Percentiles rank a stretch among this genome's conserved stretches.
phyloP scores from a whole-genome alignment of 2,888 invertebrate species.

The Thelaira solivaga region DNA sequence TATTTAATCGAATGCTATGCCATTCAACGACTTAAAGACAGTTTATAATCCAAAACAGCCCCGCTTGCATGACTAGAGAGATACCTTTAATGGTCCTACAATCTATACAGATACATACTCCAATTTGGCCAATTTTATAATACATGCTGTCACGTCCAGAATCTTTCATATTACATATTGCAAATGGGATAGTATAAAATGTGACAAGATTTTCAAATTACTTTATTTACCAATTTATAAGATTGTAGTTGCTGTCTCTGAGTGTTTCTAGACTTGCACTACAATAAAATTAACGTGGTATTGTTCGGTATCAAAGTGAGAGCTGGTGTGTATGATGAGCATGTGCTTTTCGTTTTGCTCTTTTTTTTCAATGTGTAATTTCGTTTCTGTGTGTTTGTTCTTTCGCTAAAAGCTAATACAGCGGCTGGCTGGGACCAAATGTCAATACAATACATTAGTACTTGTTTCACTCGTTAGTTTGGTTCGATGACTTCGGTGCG shows the following conservation, averaged over 20 bases:
- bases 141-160: too few relatives aligned
- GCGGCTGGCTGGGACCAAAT: constrained; percentile 58
- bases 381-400: constrained; percentile 10
- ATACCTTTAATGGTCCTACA: too few relatives aligned
- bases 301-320: background rate
- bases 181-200: too few relatives aligned
- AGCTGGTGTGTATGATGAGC: background rate
- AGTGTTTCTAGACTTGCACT: constrained; percentile 12
- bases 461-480: constrained; percentile 62
- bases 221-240: background rate
- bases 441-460: constrained; percentile 51
- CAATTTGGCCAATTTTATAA: too few relatives aligned
- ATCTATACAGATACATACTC: too few relatives aligned
- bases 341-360: constrained; percentile 28
- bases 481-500: constrained; percentile 62
- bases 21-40: too few relatives aligned
- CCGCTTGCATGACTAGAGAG: too few relatives aligned
- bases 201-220: too few relatives aligned
- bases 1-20: too few relatives aligned
- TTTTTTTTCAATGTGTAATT: background rate
- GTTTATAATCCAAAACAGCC: too few relatives aligned
- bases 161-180: too few relatives aligned
- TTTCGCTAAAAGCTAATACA: constrained; percentile 38
- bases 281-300: background rate
- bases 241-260: constrained; percentile 3